Conservation (phyloP, 92 coral and sea anemone genomes). For the Heteractis magnifica region DNA sequence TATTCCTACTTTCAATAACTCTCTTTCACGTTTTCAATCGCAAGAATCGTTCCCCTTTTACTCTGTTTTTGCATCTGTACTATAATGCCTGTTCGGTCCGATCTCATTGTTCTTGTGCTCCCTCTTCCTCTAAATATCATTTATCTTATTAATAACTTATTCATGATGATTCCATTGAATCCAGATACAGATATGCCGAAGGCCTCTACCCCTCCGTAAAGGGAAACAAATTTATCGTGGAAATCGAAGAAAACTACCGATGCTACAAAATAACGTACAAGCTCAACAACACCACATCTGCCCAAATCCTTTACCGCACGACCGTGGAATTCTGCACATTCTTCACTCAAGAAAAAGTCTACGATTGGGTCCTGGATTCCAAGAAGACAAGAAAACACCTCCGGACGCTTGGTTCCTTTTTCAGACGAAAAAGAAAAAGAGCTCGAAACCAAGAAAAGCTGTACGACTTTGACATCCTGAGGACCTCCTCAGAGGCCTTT, state of each 20-base stretch:
- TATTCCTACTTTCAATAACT: too few relatives aligned
- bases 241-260: slow-evolving; percentile 33
- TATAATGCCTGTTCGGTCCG: too few relatives aligned
- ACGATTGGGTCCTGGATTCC: slow-evolving; percentile 36
- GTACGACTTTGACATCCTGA: slow-evolving; percentile 23
- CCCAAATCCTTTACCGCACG: slow-evolving; percentile 21
- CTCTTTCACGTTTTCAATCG: too few relatives aligned
- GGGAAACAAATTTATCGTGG: slow-evolving; percentile 24
- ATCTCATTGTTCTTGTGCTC: too few relatives aligned
- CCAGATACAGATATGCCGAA: slow-evolving; percentile 21
- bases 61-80: too few relatives aligned
- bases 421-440: not conserved
- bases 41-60: too few relatives aligned
- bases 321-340: slow-evolving; percentile 40
- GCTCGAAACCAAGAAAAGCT: not conserved
- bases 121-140: too few relatives aligned
- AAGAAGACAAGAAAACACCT: not conserved
- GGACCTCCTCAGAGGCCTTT: slow-evolving; percentile 26
- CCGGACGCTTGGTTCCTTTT: not conserved
- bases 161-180: not conserved
- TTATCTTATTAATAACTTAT: too few relatives aligned
- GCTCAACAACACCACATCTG: not conserved
- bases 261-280: slow-evolving; percentile 40
- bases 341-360: slow-evolving; percentile 27
- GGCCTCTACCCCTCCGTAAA: slow-evolving; percentile 33